Evolutionary conservation across 53 echinoderm and acorn worm species (phyloP).

Genomic region (Echinarachnius parma): DNA sequence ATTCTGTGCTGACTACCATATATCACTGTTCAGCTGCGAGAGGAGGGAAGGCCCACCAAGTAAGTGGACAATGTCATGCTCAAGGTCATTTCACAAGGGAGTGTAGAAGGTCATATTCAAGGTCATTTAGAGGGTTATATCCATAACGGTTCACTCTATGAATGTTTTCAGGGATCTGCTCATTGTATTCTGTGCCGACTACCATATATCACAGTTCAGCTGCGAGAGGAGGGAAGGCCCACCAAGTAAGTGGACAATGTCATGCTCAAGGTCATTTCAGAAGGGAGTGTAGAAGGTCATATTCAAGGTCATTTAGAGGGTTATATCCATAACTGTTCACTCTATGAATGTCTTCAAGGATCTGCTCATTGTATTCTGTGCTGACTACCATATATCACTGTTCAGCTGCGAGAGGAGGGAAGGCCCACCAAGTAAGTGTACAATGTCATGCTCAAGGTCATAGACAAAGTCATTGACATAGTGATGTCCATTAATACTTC

Average conservation of each 20-base stretch:
- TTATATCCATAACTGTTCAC: no score
- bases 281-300: no score
- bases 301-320: no score
- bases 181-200: constrained; percentile 90
- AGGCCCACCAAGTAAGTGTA: constrained; percentile 90
- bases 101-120: no score
- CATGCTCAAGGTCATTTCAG: no score
- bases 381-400: constrained; percentile 90
- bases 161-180: constrained; percentile 94
- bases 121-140: no score
- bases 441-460: no score
- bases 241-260: constrained; percentile 96
- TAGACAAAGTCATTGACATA: no score
- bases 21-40: constrained; percentile 85
- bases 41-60: constrained; percentile 76
- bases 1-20: constrained; percentile 94
- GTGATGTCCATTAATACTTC: no score
- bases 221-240: constrained; percentile 74
- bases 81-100: no score
- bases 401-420: constrained; percentile 79
- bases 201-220: constrained; percentile 87
- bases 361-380: constrained; percentile 83
- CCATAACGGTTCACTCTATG: no score
- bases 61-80: no score
- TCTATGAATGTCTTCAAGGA: constrained; percentile 98